Percentiles rank a stretch among this genome's conserved stretches.
Conservation (phyloP, 1,140 invertebrate genomes). For the Diprion similis region DNA sequence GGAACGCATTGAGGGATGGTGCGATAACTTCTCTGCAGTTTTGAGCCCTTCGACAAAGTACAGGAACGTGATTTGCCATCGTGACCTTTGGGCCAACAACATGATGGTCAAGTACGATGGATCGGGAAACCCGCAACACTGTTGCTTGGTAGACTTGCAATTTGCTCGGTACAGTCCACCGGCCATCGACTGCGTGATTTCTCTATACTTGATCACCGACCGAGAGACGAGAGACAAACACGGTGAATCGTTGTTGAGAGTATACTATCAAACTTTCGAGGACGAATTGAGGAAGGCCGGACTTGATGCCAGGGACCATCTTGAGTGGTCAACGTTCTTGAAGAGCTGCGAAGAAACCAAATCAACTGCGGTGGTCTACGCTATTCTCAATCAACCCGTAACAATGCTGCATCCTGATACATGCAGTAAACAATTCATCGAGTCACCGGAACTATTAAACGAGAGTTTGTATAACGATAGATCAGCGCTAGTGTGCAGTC, state of each 20-base stretch:
- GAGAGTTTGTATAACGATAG: conserved; percentile 40
- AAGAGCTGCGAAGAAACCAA: conserved; percentile 31
- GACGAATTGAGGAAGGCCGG: conserved; percentile 26
- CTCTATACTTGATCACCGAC: conserved; percentile 46
- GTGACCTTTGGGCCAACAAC: conserved; percentile 73
- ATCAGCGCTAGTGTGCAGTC: conserved; percentile 37
- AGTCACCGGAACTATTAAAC: conserved; percentile 34
- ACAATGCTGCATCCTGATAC: conserved; percentile 40
- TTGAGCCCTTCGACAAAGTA: conserved; percentile 59
- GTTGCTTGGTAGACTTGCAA: conserved; percentile 70
- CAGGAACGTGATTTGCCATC: conserved; percentile 67
- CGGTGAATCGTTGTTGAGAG: conserved; percentile 32
- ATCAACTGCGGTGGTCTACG: conserved; percentile 36
- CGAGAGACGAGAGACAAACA: conserved; percentile 34
- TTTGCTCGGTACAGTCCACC: conserved; percentile 65
- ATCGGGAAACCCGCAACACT: conserved; percentile 49
- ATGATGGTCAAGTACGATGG: conserved; percentile 67
- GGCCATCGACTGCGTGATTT: conserved; percentile 62
- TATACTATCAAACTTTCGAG: conserved; percentile 38
- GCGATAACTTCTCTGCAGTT: conserved; percentile 39
- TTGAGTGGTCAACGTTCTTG: conserved; percentile 41
- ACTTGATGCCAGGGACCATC: conserved; percentile 26
- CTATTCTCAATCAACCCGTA: conserved; percentile 40
- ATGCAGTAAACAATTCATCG: conserved; percentile 40
- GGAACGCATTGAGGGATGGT: conserved; percentile 28